Base-by-base conservation (phyloP, 2,888 invertebrate species). In the Zygothrica quintamaculata region DNA sequence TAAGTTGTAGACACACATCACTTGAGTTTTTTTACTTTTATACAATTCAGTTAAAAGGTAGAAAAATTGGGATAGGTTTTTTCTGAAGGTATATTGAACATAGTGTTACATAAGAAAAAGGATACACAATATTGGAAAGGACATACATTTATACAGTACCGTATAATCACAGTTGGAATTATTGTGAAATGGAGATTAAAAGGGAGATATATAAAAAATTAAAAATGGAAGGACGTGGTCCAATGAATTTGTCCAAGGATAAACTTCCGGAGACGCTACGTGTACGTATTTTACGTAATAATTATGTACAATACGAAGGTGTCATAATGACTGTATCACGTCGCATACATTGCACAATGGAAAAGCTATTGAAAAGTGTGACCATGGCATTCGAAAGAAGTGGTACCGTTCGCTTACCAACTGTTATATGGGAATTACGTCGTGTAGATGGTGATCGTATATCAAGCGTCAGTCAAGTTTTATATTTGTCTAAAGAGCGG, bases 301-400 rank as follows among this genome's bases (percentile, higher is more conserved):
- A 42, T 13, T 13, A 42, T 13, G 3, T 11, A 1, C 13, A 3
- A 1, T 42, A 16, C 8, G 13, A 9, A 1, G 42, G 42, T 5
- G 9, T 42, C 4, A 8, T 26, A 1, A 3, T 42, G 2, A 42
- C 26, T 1, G 42, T 42, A 2, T 13, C 42, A 1, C 8, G 7
- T 1, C 25, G 13, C 1, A 3, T 13, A 1, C 42, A 42, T 26
- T 12, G 13, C 3, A 26, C 42, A 1, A 0, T 42, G 0, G 13
- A 26, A 12, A 42, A 42, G 13, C 12, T 42, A 11, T 9, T 42
- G 26, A 25, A 42, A 12, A 13, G 13, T n/a, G 42, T 42, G 12
- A 42, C 42, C 0, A 2, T 7, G 1, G 26, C 25, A 0, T 9
- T 42, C 8, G 2, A 8, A 9, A 42, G 13, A 3, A 12, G 25